phyloP scores from a whole-genome alignment of 2,113 vertebrate genomes.

The Nyctereutes procyonoides region DNA sequence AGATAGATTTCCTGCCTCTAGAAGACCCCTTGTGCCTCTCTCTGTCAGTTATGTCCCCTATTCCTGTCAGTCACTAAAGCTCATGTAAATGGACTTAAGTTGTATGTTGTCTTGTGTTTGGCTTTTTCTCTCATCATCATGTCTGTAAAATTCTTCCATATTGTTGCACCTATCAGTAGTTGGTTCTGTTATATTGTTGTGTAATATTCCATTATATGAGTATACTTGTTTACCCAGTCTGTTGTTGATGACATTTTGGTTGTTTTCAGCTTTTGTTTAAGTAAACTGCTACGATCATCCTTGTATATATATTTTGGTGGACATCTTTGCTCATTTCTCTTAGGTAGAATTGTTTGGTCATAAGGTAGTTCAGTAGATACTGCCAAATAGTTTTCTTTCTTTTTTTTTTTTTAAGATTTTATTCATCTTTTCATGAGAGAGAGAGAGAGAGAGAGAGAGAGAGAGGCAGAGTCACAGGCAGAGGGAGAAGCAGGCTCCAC shows the following conservation, averaged over 20 bases:
- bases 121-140: neutral
- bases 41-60: neutral
- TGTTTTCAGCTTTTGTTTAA: conserved; percentile 22
- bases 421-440: too few species aligned
- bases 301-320: neutral
- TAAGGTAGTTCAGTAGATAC: neutral
- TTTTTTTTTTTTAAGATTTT: too few species aligned
- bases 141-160: neutral
- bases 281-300: neutral
- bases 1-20: neutral
- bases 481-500: too few species aligned
- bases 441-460: too few species aligned
- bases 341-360: neutral
- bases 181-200: neutral
- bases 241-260: neutral
- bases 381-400: neutral
- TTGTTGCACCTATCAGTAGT: neutral
- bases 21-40: neutral
- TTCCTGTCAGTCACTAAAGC: neutral
- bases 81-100: neutral
- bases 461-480: too few species aligned
- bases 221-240: neutral
- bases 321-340: neutral
- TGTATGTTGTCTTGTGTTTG: neutral
- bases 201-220: neutral